Conservation (phyloP, 2,888 invertebrate genomes). For the Macrosoma leucophasiata region DNA sequence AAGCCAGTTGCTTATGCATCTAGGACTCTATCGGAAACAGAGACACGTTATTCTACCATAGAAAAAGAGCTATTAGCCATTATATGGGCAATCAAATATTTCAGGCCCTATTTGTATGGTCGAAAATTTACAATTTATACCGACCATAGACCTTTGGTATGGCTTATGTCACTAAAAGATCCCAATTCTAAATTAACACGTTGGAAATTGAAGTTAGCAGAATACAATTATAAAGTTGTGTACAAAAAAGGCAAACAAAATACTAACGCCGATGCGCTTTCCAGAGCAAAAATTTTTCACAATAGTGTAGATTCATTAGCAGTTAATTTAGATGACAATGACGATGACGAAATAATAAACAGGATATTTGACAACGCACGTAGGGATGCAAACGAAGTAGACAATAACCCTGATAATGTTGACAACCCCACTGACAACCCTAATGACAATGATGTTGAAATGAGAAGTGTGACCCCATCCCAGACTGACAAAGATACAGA, state of each 20-base stretch:
- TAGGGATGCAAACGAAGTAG: conserved; percentile 1
- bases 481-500: too few relatives aligned
- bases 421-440: neutral
- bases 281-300: conserved; percentile 24
- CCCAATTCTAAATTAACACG: conserved; percentile 38
- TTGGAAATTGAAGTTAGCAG: conserved; percentile 35
- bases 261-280: conserved; percentile 31
- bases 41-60: conserved; percentile 28
- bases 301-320: conserved; percentile 8
- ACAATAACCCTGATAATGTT: conserved; percentile 2
- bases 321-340: conserved; percentile 12
- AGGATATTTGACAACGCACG: conserved; percentile 7
- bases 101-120: conserved; percentile 41
- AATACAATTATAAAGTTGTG: conserved; percentile 29
- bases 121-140: conserved; percentile 40
- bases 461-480: conserved; percentile 1
- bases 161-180: conserved; percentile 41
- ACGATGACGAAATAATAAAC: conserved; percentile 10
- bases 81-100: conserved; percentile 38
- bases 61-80: conserved; percentile 42
- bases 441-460: conserved; percentile 4
- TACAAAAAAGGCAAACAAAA: conserved; percentile 30
- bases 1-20: conserved; percentile 30
- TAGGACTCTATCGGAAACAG: conserved; percentile 27
- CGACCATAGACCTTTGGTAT: conserved; percentile 42